Percentiles rank a stretch among this genome's conserved stretches.
phyloP scores from a whole-genome alignment of 2,113 vertebrate species.

The Pluvianellus socialis region DNA sequence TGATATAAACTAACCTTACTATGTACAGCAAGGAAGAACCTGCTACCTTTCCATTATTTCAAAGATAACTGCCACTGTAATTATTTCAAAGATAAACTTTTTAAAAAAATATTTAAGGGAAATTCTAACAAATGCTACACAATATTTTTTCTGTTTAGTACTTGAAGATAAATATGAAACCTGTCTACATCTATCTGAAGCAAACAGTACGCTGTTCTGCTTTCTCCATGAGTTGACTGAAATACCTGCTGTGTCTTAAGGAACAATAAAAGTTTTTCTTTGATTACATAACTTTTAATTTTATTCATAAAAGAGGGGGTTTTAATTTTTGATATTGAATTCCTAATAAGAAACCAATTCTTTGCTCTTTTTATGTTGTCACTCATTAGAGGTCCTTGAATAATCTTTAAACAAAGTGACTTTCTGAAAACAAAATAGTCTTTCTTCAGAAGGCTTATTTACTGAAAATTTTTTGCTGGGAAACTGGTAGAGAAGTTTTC shows the following conservation, averaged over 20 bases:
- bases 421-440: not conserved
- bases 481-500: not conserved
- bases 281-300: not conserved
- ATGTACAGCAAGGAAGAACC: not conserved
- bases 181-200: not conserved
- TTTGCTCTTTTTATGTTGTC: not conserved
- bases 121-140: not conserved
- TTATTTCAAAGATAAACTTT: not conserved
- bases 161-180: not conserved
- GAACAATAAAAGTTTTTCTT: not conserved
- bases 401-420: not conserved
- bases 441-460: not conserved
- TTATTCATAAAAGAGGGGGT: not conserved
- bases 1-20: not conserved
- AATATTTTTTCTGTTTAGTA: not conserved
- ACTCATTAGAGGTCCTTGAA: not conserved
- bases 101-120: fast-evolving
- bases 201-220: not conserved
- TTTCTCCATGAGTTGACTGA: not conserved
- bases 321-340: not conserved
- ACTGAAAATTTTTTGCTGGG: not conserved
- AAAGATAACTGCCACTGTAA: not conserved
- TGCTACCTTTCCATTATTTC: not conserved
- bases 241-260: not conserved
- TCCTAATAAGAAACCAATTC: not conserved